Evolutionary conservation across 2,797 vertebrate species (phyloP), one percentile per base, ranked within the genome.

Genomic region (Silurus aristotelis): DNA sequence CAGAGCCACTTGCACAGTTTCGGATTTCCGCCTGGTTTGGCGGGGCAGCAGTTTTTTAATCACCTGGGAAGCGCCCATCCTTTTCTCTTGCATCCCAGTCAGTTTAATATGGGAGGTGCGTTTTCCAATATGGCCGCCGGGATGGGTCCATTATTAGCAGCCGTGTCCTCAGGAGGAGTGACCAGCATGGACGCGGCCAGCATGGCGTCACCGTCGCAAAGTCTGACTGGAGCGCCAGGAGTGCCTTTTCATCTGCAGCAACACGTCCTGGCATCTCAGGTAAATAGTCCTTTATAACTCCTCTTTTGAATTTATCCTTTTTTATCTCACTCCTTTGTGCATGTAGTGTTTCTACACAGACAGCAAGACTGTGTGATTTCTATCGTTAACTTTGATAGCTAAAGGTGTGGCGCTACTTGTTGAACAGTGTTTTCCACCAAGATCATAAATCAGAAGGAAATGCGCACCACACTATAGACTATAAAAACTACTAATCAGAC

Each of bases 201-300:
- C 94, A 97, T 97, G 92, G 95, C 96, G 5, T 97, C 97, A 0
- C 94, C 97, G 1, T 93, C 95, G 43, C 97, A 98, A 88, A 95
- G 96, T 94, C 92, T 99, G 85, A 92, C 96, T 0, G 97, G 96
- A 84, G 94, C 95, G 0, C 96, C 96, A 0, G 95, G 96, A 77
- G 90, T 99, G 87, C 98, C 98, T 31, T 99, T 99, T 90, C 98
- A 99, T 91, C 96, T 99, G 89, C 98, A 99, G 92, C 98, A 98
- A 91, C 98, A 99, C 14, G 96, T 99, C 90, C 92, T 99, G 93
- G 98, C 98, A 81, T 98, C 98, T 0, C 98, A 98, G 98, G 98
- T 99, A 97, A 92, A 83, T 22, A 71, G 22, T 13, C n/a, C 85
- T 7, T 12, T 31, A 5, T 19, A 15, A 67, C 17, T 25, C 48